These are phyloP conservation scores for Drymodes brunneopygia DNA, from an alignment of 2,113 vertebrate genomes.

Conservation along the genomic window DNA sequence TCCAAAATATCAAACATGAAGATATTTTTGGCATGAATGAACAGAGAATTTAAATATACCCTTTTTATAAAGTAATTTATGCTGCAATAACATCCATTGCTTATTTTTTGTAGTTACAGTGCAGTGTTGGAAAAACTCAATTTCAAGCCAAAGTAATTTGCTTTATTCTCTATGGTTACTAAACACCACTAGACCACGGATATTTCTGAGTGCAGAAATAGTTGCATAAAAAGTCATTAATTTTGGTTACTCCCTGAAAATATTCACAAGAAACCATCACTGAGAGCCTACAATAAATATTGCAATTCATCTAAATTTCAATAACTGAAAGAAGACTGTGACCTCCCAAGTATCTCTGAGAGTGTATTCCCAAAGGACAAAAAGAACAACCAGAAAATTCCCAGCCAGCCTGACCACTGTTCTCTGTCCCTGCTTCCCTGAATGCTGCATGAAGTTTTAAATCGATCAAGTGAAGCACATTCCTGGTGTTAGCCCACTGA, in stretches of 20 bases:
- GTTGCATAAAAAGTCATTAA: neutral
- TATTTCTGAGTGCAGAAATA: neutral
- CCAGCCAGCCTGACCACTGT: neutral
- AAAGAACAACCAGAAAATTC: neutral
- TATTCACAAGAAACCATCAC: neutral
- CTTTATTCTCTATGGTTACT: neutral
- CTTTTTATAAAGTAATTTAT: neutral
- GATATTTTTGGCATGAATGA: neutral
- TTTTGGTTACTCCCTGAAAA: neutral
- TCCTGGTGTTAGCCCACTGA: neutral
- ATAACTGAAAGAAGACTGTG: neutral
- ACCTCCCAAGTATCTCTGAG: neutral
- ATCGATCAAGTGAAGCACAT: neutral
- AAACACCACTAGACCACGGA: neutral
- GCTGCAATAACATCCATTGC: neutral
- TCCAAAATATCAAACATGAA: neutral
- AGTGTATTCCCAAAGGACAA: neutral
- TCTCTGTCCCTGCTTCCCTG: neutral
- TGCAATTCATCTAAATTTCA: neutral
- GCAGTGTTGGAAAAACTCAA: neutral
- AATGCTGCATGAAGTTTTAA: neutral
- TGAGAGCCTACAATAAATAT: neutral
- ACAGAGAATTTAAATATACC: neutral
- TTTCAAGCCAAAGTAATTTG: neutral
- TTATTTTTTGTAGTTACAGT: neutral